phyloP scores from a whole-genome alignment of 2,113 vertebrate species.

The Leuciscus idus region DNA sequence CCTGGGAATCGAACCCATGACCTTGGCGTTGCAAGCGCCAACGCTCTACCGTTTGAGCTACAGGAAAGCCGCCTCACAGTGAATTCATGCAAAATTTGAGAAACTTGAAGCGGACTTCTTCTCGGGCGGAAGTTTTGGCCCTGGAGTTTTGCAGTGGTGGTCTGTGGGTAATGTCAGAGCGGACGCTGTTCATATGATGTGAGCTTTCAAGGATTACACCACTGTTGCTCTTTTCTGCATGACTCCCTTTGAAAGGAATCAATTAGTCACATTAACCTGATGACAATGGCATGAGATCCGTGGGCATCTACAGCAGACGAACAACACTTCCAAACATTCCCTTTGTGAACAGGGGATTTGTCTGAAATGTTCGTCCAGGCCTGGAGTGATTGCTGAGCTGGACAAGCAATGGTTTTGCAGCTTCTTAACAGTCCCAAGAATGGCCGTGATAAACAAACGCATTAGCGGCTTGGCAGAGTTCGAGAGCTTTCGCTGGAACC shows the following conservation, averaged over 20 bases:
- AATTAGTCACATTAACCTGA: slow-evolving; percentile 48
- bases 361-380: slow-evolving; percentile 9
- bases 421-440: slow-evolving; percentile 1
- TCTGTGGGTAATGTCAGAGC: slow-evolving; percentile 31
- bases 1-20: no score
- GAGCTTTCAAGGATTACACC: slow-evolving; percentile 33
- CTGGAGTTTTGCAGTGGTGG: slow-evolving; percentile 11
- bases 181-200: slow-evolving; percentile 4
- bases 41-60: no score
- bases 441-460: slow-evolving; percentile 22
- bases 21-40: no score
- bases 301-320: not conserved
- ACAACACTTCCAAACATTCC: not conserved
- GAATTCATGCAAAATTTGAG: slow-evolving; percentile 41
- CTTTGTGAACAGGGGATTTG: not conserved
- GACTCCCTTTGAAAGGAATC: slow-evolving; percentile 30
- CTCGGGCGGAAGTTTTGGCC: not conserved
- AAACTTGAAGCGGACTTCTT: not conserved
- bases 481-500: slow-evolving; percentile 47
- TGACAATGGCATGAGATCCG: slow-evolving; percentile 36
- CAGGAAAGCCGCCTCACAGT: not conserved
- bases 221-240: not conserved
- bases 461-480: slow-evolving; percentile 46
- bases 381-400: not conserved
- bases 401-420: slow-evolving; percentile 10